Base-by-base conservation (phyloP, 2,888 invertebrate genomes). In the Lathronympha strigana region DNA sequence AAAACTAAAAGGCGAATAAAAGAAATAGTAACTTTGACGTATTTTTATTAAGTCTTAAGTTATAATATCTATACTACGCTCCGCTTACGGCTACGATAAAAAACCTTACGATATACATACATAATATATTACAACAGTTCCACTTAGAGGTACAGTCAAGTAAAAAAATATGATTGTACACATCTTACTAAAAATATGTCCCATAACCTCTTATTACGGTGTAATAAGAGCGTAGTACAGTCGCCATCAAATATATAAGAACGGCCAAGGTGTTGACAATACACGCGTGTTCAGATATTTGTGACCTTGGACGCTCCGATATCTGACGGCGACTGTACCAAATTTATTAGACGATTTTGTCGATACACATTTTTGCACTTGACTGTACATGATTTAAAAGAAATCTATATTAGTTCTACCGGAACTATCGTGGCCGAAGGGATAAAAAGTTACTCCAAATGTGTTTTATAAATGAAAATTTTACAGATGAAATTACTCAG, bases 31-130 rank as follows among this genome's bases (percentile, higher is more conserved):
- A 67, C 68, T 69, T 71, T 68, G 64, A 68, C 38, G 67, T 68
- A 70, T 71, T 73, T 74, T 69, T 74, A 75, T 72, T 72, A 70
- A 74, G 73, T 68, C 75, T 74, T 75, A 75, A 2, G 33, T 61
- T 71, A 72, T 67, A 57, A 57, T 45, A 19, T 66, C 71, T 72
- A 72, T 62, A 31, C 50, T 71, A 72, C 57, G 63, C 57, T 57
- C 64, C 36, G 54, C 64, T 66, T 70, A 69, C 53, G 64, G 55
- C 61, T 72, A 68, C 61, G 67, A 70, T 71, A 70, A 70, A 67
- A 68, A 66, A 68, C 57, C 69, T 68, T 68, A 66, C 15, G 66
- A 68, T 60, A 71, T 45, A 45, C 45, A 45, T 45, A 45, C 47
- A 47, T 72, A 70, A 69, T 73, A 74, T 74, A 70, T 72, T 73